Conservation (phyloP, 2,113 vertebrate genomes). For the Pseudolaguvia tuberculata region DNA sequence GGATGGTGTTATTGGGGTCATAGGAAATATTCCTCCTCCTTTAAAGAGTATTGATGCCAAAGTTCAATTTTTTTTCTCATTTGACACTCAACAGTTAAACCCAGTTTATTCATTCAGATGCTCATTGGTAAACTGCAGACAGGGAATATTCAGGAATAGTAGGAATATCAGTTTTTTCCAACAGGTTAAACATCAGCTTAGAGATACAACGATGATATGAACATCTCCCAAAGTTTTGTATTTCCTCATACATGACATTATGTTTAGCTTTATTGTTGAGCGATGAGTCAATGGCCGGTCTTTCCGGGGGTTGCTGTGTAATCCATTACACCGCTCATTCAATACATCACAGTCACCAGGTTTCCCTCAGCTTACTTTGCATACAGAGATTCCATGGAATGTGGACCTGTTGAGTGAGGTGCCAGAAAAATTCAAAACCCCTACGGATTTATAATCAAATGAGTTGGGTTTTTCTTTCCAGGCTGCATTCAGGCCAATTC, state of each 20-base stretch:
- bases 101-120: no score
- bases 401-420: constrained; percentile 50
- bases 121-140: no score
- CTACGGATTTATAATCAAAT: constrained; percentile 61
- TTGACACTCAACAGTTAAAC: no score
- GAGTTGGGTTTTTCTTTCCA: constrained; percentile 59
- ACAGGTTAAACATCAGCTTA: constrained; percentile 28
- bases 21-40: no score
- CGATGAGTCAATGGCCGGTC: background rate
- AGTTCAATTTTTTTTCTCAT: no score
- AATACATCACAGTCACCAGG: constrained; percentile 46
- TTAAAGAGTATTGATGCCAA: no score
- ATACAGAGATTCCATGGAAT: constrained; percentile 67
- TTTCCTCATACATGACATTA: constrained; percentile 56
- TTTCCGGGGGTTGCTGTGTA: background rate
- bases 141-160: background rate
- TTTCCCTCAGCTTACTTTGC: constrained; percentile 57
- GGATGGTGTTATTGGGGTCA: no score
- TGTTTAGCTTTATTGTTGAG: constrained; percentile 18
- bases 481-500: constrained; percentile 48
- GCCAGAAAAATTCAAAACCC: constrained; percentile 58
- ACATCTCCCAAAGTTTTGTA: constrained; percentile 28
- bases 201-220: constrained; percentile 50
- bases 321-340: constrained; percentile 13
- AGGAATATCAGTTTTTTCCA: constrained; percentile 37